Evolutionary conservation across 37 sponge, comb jelly and placozoan species (phyloP).

Genomic region (Aphrocallistes beatrix): DNA sequence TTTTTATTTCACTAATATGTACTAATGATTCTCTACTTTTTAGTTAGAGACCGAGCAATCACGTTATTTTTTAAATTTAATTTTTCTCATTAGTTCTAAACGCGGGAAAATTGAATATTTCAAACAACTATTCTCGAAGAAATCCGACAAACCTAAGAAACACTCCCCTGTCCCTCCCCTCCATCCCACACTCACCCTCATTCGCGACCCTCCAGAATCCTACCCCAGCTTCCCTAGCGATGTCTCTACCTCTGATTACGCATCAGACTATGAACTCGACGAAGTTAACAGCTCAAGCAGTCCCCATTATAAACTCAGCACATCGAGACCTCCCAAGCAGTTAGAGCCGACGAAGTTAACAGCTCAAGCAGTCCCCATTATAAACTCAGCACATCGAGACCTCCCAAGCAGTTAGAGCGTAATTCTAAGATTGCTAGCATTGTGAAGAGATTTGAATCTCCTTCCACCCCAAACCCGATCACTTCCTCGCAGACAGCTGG

Average conservation of each 20-base stretch:
- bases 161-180: not conserved
- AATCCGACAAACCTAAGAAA: conserved; percentile 1
- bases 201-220: not conserved
- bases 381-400: too few relatives aligned
- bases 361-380: too few relatives aligned
- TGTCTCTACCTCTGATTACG: not conserved
- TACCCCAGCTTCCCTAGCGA: not conserved
- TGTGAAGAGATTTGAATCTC: not conserved
- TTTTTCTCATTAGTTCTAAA: not conserved
- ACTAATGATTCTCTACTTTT: too few relatives aligned
- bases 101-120: not conserved
- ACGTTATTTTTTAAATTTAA: too few relatives aligned
- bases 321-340: not conserved
- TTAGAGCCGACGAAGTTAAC: not conserved
- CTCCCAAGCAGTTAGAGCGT: not conserved
- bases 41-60: too few relatives aligned
- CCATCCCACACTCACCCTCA: too few relatives aligned
- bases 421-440: conserved; percentile 12
- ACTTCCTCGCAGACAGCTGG: not conserved
- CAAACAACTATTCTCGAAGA: not conserved
- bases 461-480: not conserved
- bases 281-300: too few relatives aligned
- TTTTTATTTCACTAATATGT: too few relatives aligned
- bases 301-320: too few relatives aligned
- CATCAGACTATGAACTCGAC: not conserved